Percentiles rank a stretch among this genome's conserved stretches.
phyloP scores from a whole-genome alignment of 1,140 invertebrate genomes.

The Mesaphorura yosii region DNA sequence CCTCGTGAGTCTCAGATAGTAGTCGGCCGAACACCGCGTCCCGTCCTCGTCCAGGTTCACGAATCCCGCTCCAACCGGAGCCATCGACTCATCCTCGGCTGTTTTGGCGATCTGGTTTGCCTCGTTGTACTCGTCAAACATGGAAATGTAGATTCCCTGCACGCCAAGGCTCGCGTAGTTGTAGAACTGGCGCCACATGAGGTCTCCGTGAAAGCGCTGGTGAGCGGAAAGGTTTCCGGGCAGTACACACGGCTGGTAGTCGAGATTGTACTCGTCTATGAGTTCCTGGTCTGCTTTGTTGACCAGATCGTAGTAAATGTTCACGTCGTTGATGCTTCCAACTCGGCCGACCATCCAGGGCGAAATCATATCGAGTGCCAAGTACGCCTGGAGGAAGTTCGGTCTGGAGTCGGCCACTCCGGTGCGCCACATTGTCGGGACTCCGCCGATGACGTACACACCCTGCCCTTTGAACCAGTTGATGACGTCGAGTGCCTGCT shows the following conservation, averaged over 20 bases:
- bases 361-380: background rate
- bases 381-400: background rate
- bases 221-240: background rate
- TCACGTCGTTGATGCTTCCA: background rate
- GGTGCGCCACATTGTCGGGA: background rate
- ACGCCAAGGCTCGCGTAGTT: background rate
- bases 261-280: background rate
- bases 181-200: constrained; percentile 3
- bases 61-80: background rate
- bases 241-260: background rate
- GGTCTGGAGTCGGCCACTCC: background rate
- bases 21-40: background rate
- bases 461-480: constrained; percentile 1
- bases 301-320: background rate
- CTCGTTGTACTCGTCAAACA: constrained; percentile 2
- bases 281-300: background rate
- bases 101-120: constrained; percentile 1
- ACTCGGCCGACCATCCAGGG: constrained; percentile 1
- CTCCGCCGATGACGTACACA: background rate
- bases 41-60: background rate
- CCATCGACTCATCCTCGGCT: background rate
- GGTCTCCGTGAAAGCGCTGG: background rate
- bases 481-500: background rate
- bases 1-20: background rate
- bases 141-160: constrained; percentile 3